Base-by-base conservation (phyloP, 2,888 invertebrate genomes). In the Brachylomia viminalis region DNA sequence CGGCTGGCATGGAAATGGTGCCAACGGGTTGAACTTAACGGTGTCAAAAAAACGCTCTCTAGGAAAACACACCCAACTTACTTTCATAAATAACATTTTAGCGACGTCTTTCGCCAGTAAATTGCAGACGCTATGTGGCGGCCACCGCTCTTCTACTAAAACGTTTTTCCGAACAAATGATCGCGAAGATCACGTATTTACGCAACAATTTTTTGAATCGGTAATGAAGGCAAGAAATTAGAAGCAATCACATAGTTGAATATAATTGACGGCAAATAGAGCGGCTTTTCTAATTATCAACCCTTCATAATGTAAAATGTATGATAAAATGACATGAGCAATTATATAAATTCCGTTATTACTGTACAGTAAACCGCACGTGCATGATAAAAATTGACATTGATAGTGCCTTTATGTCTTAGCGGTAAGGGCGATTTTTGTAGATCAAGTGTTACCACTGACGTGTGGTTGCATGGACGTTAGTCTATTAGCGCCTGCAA, bases 281-380 rank as follows among this genome's bases (percentile, higher is more conserved):
- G 42, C 47, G 23, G 69, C n/a, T 45, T 27, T 64, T 56, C 45
- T 58, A 64, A 58, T 72, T 59, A 77, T 52, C 6, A 56, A 62
- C 83, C 78, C 62, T 70, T 67, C 58, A 27, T 45, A 33, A 61
- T 68, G 38, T 73, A 61, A 61, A 68, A 73, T 82, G 66, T 67
- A 85, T 72, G 33, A 56, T 65, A 10, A 52, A 84, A 75, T 66
- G 42, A 72, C 56, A 33, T 17, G 15, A 61, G 38, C 54, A 42
- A 84, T 84, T 80, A 68, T 42, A 52, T 3, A 17, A 33, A 11
- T 54, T 42, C 45, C 23, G 47, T 49, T 56, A 77, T 54, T 66
- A 42, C 33, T 27, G 66, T 77, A 75, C 42, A 65, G n/a, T 65
- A 27, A 33, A 15, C 68, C 47, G 8, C 23, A 77, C 5, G 2